phyloP scores from a whole-genome alignment of 2,797 vertebrate genomes.

The Podarcis siculus region DNA sequence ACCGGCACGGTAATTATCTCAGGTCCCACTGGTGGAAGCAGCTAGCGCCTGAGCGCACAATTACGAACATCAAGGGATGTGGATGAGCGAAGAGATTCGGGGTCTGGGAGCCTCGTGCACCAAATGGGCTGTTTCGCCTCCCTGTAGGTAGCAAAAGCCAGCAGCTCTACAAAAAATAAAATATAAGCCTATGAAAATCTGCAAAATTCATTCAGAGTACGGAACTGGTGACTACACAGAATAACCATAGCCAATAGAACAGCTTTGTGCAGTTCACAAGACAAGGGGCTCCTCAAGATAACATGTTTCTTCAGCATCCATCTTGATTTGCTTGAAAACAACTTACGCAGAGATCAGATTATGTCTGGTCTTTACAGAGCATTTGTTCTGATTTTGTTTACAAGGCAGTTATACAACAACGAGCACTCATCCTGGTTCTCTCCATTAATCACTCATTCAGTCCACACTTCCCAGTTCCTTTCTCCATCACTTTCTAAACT shows the following conservation, averaged over 20 bases:
- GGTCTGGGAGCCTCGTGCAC: neutral
- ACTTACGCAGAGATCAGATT: too few species aligned
- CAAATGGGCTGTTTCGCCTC: neutral
- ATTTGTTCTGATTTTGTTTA: too few species aligned
- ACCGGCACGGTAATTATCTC: neutral
- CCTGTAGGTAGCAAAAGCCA: neutral
- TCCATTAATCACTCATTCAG: too few species aligned
- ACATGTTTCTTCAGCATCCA: too few species aligned
- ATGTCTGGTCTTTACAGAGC: too few species aligned
- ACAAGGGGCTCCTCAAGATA: neutral
- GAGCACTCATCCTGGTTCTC: too few species aligned
- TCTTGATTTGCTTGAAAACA: too few species aligned
- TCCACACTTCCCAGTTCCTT: too few species aligned
- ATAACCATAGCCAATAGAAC: neutral
- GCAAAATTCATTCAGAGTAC: neutral
- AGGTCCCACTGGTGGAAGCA: conserved; percentile 16
- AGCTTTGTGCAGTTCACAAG: neutral
- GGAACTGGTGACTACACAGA: neutral
- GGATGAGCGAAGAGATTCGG: neutral
- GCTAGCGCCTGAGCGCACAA: neutral
- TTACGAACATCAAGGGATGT: neutral
- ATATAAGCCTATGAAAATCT: neutral
- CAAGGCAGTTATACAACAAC: too few species aligned
- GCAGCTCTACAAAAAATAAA: neutral
- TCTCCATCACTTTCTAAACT: too few species aligned